Evolutionary conservation across 2,888 invertebrate species (phyloP).

Genomic region (Pseudococcus jackbeardsleyi): DNA sequence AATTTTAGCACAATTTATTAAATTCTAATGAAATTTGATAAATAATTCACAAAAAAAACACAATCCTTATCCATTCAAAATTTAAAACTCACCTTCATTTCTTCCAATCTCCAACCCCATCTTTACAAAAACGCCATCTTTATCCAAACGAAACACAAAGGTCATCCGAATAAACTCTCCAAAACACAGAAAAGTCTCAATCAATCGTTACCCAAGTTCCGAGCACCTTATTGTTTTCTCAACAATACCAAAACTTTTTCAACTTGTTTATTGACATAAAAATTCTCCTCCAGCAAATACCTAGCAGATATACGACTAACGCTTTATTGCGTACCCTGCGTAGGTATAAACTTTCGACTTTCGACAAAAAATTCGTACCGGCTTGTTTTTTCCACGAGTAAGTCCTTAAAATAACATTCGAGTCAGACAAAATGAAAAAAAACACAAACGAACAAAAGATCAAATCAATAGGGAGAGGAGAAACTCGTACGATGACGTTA

Average conservation of each 20-base stretch:
- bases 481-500: conserved; percentile 42
- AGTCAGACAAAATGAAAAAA: neutral
- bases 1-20: too few species aligned
- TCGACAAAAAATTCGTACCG: neutral
- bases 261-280: conserved; percentile 42
- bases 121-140: too few species aligned
- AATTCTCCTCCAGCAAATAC: neutral
- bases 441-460: conserved; percentile 10
- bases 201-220: conserved; percentile 44
- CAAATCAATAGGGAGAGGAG: neutral
- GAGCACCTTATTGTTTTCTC: conserved; percentile 52
- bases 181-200: neutral
- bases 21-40: too few species aligned
- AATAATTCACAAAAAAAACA: too few species aligned
- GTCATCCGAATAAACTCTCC: neutral
- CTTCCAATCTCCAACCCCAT: too few species aligned
- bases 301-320: neutral
- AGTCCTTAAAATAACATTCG: conserved; percentile 29
- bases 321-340: neutral
- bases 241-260: conserved; percentile 30
- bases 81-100: too few species aligned
- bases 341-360: conserved; percentile 39
- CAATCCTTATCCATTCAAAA: too few species aligned
- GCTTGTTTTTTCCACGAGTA: neutral
- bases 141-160: neutral